phyloP scores from a whole-genome alignment of 2,797 vertebrate genomes.

The Coluber constrictor region DNA sequence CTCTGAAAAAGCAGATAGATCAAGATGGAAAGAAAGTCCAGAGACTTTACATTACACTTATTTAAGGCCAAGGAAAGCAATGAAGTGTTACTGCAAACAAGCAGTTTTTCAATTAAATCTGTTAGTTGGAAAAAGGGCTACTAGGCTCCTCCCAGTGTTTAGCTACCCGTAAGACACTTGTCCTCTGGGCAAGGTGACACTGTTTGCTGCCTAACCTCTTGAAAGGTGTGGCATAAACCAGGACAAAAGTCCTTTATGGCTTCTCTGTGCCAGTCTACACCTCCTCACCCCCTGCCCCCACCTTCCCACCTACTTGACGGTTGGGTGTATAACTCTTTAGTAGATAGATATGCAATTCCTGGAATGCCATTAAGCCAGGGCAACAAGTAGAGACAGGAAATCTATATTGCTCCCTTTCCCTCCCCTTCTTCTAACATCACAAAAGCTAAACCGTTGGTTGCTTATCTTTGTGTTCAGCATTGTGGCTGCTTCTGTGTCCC shows the following conservation, averaged over 20 bases:
- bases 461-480: not conserved
- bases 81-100: not conserved
- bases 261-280: not conserved
- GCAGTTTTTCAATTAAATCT: not conserved
- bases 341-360: not conserved
- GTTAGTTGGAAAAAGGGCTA: not conserved
- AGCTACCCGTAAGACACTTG: not conserved
- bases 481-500: not conserved
- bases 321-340: not conserved
- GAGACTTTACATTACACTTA: not conserved
- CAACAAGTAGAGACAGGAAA: not conserved
- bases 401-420: rapidly evolving
- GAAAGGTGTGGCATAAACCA: not conserved
- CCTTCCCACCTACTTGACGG: not conserved
- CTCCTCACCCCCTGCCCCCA: not conserved
- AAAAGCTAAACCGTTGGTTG: not conserved
- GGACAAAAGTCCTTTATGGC: not conserved
- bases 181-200: not conserved
- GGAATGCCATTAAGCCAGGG: not conserved
- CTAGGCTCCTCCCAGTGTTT: not conserved
- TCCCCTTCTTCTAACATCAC: not conserved
- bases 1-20: not conserved
- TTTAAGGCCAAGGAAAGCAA: not conserved
- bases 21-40: not conserved
- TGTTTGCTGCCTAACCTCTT: not conserved